Evolutionary conservation across 1,140 invertebrate species (phyloP), one percentile per base, ranked within the genome.

Genomic region (Ceratina japonica): DNA sequence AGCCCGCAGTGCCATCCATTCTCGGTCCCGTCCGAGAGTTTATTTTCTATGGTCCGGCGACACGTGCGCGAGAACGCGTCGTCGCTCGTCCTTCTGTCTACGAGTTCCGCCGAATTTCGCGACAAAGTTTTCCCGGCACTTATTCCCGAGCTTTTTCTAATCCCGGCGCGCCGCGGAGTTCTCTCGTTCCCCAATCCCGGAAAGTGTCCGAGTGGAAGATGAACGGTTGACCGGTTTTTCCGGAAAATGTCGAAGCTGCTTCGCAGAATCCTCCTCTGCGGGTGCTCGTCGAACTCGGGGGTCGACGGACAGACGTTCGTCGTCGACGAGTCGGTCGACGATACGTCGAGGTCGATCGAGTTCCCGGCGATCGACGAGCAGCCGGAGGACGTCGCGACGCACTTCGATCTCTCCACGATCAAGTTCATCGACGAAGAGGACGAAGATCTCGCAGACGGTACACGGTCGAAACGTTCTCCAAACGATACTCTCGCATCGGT

Each of bases 361-460:
- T 65, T 77, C 37, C 62, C 69, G 20, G 18, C 79, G 64, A 72
- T 24, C 72, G 82, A 80, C 27, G 54, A 82, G 68, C 68, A 84
- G 22, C 61, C 78, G 64, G 81, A 89, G 61, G 90, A 90, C 52
- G 65, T 90, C 12, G 88, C 87, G 18, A 85, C 70, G 72, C 86
- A 90, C 80, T 92, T 92, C 75, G 90, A 92, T 82, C 78, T 92
- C 18, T 89, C 91, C 10, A 78, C 83, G 58, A 88, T 92, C 84
- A 92, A 88, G 80, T 92, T 86, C 77, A 92, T 92, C 68, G 91
- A 92, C 80, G 91, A 91, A 49, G 91, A 92, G 58, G 90, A 90
- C n/a, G 61, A 73, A n/a, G 83, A 87, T 5, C 13, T 56, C n/a
- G 59, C 31, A 73, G 78, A 81, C 44, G 83, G 79, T 81, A 72